These are phyloP conservation scores for Serripes groenlandicus DNA, from an alignment of 2,888 invertebrate genomes.

Conservation along the genomic window DNA sequence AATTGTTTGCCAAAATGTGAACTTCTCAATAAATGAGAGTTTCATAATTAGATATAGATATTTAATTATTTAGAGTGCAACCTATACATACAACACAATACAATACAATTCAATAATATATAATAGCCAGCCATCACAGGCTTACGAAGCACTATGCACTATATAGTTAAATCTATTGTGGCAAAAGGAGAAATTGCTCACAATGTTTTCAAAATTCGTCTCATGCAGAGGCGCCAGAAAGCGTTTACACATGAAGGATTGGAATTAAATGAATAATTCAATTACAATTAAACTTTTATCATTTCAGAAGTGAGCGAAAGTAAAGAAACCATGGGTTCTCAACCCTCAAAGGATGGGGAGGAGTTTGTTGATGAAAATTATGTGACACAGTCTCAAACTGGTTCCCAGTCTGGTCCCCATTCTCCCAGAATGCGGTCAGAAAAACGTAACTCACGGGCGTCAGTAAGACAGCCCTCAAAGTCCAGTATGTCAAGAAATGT, in stretches of 20 bases:
- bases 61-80: too few species aligned
- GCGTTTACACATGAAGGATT: background rate
- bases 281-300: background rate
- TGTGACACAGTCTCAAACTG: conserved; percentile 64
- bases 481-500: conserved; percentile 60
- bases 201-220: background rate
- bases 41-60: too few species aligned
- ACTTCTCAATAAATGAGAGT: too few species aligned
- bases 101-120: too few species aligned
- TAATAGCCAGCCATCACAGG: too few species aligned
- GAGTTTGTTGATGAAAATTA: conserved; percentile 68
- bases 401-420: conserved; percentile 47
- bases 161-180: too few species aligned
- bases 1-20: too few species aligned
- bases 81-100: too few species aligned
- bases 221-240: background rate
- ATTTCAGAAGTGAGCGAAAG: conserved; percentile 60
- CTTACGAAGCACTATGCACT: too few species aligned
- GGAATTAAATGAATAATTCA: background rate
- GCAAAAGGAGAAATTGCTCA: too few species aligned
- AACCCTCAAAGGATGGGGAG: conserved; percentile 77
- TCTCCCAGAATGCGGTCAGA: conserved; percentile 52
- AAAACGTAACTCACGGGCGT: conserved; percentile 42
- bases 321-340: conserved; percentile 74
- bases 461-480: conserved; percentile 60